Evolutionary conservation across 2,113 vertebrate genomes (phyloP).

Genomic region (Thalassarche chlororhynchos): DNA sequence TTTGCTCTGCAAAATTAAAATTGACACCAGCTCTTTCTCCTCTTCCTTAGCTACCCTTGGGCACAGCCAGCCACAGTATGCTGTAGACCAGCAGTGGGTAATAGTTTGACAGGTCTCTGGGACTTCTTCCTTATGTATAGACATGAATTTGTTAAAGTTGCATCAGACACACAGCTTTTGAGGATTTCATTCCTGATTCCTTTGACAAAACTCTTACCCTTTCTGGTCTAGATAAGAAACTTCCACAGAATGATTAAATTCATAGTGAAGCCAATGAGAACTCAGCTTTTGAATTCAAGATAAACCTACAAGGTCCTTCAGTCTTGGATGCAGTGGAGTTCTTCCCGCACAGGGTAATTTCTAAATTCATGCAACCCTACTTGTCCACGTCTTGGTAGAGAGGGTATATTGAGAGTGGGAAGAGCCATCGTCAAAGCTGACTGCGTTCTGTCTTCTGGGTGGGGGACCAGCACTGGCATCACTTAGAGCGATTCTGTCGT

Average conservation of each 20-base stretch:
- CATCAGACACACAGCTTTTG: background rate
- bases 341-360: background rate
- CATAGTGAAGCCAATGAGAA: background rate
- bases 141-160: background rate
- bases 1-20: background rate
- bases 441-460: background rate
- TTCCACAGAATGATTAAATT: background rate
- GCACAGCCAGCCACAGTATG: background rate
- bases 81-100: background rate
- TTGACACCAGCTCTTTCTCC: background rate
- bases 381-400: background rate
- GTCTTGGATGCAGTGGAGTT: background rate
- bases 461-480: background rate
- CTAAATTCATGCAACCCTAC: background rate
- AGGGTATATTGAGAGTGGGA: background rate
- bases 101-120: background rate
- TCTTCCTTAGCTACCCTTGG: background rate
- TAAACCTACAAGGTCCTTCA: background rate
- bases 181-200: background rate
- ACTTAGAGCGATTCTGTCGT: background rate
- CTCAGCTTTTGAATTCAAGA: background rate
- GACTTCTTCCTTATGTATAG: background rate
- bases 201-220: background rate
- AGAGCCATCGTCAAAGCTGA: background rate
- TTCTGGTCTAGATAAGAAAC: background rate